Evolutionary conservation across 2,888 invertebrate species (phyloP).

Genomic region (Podabrus alpinus): DNA sequence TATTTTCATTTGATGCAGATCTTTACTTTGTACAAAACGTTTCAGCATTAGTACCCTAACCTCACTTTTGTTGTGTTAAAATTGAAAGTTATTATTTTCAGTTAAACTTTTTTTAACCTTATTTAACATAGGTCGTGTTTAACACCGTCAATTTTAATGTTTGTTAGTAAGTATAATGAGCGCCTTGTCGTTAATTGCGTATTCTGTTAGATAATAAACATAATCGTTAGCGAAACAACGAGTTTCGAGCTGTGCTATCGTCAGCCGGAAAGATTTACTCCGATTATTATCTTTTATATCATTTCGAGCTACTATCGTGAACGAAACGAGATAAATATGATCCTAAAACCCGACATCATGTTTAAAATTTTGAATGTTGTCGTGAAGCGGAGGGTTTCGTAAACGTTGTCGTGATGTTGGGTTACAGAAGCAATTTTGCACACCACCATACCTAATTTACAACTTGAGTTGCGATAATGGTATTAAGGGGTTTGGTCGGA

Average conservation of each 20-base stretch:
- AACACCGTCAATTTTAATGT: conserved; percentile 38
- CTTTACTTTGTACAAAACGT: not conserved
- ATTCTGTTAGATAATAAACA: conserved; percentile 49
- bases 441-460: conserved; percentile 33
- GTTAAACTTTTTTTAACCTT: not conserved
- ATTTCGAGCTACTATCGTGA: conserved; percentile 14
- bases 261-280: conserved; percentile 23
- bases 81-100: not conserved
- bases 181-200: conserved; percentile 49
- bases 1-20: not conserved
- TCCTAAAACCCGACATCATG: not conserved
- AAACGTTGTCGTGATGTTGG: conserved; percentile 4
- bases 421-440: conserved; percentile 15
- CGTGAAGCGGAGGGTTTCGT: conserved; percentile 1
- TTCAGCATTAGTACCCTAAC: not conserved
- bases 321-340: conserved; percentile 8
- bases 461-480: conserved; percentile 31
- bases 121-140: conserved; percentile 10
- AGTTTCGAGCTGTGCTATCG: conserved; percentile 18
- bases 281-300: conserved; percentile 27
- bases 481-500: conserved; percentile 31
- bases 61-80: not conserved
- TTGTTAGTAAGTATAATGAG: conserved; percentile 46
- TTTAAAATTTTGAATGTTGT: conserved; percentile 4
- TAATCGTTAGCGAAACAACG: conserved; percentile 46